Base-by-base conservation (phyloP, 2,113 vertebrate genomes). In the Vanacampus margaritifer region DNA sequence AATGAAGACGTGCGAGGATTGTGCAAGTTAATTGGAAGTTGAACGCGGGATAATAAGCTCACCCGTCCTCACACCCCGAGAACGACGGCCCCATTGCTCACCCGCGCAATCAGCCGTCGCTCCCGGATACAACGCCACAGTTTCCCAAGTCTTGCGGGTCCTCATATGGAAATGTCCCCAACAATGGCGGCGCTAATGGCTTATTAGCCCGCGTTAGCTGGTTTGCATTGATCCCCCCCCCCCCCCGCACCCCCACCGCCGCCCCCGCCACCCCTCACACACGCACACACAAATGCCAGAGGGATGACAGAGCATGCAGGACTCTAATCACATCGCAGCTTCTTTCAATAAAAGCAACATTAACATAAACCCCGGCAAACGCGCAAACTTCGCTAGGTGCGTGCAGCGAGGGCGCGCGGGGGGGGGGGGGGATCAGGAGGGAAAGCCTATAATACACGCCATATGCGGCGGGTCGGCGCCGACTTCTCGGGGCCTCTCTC, bases 201-300 rank as follows among this genome's bases (percentile, higher is more conserved):
- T 88, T 89, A 90, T 90, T 92, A 87, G 84, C 85, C 77, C n/a
- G 67, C 45, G 81, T 91, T 84, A 91, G 85, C 88, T 80, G 79
- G 88, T 93, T 93, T 91, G 86, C 91, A 93, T 92, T 90, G 92
- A 93, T 93, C 88, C 16, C 3, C 21, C 21, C 28, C 53, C 24
- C 53, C 53, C 24, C 12, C 9, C 24, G 1, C 24, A 12, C 12
- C 24, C 6, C 17, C 45, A 19, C 17, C 45, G 2, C 17, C 45
- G 4, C 43, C 2, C 8, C 11, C 11, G 23, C 51, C 51, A 12
- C 24, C 48, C 8, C n/a, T 23, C 48, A 17, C 48, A 32, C 28
- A 32, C 28, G 4, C 28, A 32, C 9, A 51, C 21, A 6, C 84
- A 67, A 53, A 45, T 58, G 87, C 81, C 87, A 86, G 79, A 84